A percentile compares a stretch with the other conserved stretches of the same genome.
phyloP scores from a whole-genome alignment of 2,113 vertebrate genomes.

The Istiophorus platypterus region DNA sequence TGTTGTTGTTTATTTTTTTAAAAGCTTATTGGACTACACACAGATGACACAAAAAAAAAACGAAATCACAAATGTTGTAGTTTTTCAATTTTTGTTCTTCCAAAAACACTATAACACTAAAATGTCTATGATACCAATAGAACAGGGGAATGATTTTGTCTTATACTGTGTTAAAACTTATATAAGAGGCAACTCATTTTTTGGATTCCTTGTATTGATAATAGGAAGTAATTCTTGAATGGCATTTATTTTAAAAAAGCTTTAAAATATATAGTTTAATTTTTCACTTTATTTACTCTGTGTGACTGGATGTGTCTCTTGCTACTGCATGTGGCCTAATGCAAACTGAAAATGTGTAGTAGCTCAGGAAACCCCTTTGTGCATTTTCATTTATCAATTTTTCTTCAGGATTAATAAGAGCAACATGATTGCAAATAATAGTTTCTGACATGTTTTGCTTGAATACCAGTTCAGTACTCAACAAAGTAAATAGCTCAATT shows the following conservation, averaged over 20 bases:
- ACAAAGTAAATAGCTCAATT: conserved; percentile 89
- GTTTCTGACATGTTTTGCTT: conserved; percentile 90
- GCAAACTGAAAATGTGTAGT: conserved; percentile 61
- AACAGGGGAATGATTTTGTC: not conserved
- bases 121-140: not conserved
- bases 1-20: not conserved
- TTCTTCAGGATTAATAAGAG: conserved; percentile 83
- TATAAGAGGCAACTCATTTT: not conserved
- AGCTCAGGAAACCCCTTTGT: conserved; percentile 75
- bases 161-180: not conserved
- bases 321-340: conserved; percentile 66
- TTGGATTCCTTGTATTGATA: conserved; percentile 18
- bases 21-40: not conserved
- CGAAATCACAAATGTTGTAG: not conserved
- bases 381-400: conserved; percentile 76
- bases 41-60: not conserved
- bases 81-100: not conserved
- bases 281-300: conserved; percentile 34
- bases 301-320: conserved; percentile 34
- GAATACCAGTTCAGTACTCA: conserved; percentile 82
- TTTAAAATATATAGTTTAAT: conserved; percentile 39
- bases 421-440: conserved; percentile 88
- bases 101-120: not conserved
- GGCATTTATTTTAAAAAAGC: conserved; percentile 25
- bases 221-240: conserved; percentile 28